A percentile compares a stretch with the other conserved stretches of the same genome.
phyloP scores from a whole-genome alignment of 1,140 invertebrate genomes.

The Brachionus koreanus region DNA sequence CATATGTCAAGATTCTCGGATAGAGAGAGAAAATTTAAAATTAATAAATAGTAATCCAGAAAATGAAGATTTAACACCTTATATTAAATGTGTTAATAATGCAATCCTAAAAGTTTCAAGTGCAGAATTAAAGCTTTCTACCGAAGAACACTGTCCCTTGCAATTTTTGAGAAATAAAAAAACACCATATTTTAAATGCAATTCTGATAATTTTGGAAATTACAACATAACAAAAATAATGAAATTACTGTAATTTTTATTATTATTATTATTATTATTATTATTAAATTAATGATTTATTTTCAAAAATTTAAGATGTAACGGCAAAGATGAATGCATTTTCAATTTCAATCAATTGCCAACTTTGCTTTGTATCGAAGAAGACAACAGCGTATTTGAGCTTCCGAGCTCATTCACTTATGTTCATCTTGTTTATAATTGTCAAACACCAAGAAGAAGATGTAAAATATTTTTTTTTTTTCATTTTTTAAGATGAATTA shows the following conservation, averaged over 20 bases:
- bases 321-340: neutral
- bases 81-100: slow-evolving; percentile 17
- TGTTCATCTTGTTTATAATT: neutral
- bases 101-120: neutral
- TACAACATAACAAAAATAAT: neutral
- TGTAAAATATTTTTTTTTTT: neutral
- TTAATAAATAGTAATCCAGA: neutral
- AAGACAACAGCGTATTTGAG: neutral
- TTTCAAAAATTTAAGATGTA: neutral
- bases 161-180: slow-evolving; percentile 1
- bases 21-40: neutral
- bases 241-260: neutral
- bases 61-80: neutral
- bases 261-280: neutral
- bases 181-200: neutral
- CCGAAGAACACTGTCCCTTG: neutral
- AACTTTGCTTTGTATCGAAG: neutral
- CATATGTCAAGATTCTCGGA: neutral
- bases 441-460: slow-evolving; percentile 22
- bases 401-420: neutral
- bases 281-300: neutral
- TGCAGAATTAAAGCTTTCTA: neutral
- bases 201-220: neutral
- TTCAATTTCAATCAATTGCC: slow-evolving; percentile 26
- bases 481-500: neutral